Evolutionary conservation across 2,797 vertebrate genomes (phyloP).

Genomic region (Triplophysa bombifrons): DNA sequence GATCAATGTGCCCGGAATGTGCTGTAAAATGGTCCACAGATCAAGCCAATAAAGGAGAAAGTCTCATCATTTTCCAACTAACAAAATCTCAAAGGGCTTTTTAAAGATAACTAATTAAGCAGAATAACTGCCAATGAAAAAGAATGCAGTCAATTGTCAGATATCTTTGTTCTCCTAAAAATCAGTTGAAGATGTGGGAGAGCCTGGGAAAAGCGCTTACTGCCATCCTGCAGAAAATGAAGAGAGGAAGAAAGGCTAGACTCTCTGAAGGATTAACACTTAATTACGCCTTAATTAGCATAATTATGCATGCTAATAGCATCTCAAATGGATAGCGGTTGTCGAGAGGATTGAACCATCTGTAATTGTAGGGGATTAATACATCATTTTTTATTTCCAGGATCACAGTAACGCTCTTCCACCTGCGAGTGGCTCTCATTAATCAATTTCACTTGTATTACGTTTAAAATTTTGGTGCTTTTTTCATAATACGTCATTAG

Average conservation of each 20-base stretch:
- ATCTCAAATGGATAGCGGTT: slow-evolving; percentile 99
- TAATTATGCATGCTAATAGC: slow-evolving; percentile 99
- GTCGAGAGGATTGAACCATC: slow-evolving; percentile 99
- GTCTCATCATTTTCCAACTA: slow-evolving; percentile 1
- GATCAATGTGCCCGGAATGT: not conserved
- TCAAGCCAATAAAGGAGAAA: slow-evolving; percentile 6
- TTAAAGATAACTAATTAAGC: slow-evolving; percentile 23
- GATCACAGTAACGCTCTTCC: slow-evolving; percentile 93
- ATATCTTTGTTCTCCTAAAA: slow-evolving; percentile 41
- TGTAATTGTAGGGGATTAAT: slow-evolving; percentile 99
- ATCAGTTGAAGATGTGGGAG: slow-evolving; percentile 73
- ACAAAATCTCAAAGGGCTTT: slow-evolving; percentile 11
- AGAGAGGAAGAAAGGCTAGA: slow-evolving; percentile 88
- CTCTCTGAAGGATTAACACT: slow-evolving; percentile 98
- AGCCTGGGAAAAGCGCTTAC: slow-evolving; percentile 89
- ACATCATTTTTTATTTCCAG: slow-evolving; percentile 99
- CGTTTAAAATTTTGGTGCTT: slow-evolving; percentile 92
- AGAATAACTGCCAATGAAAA: not conserved
- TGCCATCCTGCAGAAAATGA: slow-evolving; percentile 94
- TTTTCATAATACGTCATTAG: slow-evolving; percentile 93
- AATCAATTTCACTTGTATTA: slow-evolving; percentile 98
- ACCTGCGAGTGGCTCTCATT: slow-evolving; percentile 98
- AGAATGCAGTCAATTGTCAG: slow-evolving; percentile 7
- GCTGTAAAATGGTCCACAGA: not conserved
- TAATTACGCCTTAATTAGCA: slow-evolving; percentile 99